Conservation (phyloP, 2,113 vertebrate species). For the Sceloporus tristichus region DNA sequence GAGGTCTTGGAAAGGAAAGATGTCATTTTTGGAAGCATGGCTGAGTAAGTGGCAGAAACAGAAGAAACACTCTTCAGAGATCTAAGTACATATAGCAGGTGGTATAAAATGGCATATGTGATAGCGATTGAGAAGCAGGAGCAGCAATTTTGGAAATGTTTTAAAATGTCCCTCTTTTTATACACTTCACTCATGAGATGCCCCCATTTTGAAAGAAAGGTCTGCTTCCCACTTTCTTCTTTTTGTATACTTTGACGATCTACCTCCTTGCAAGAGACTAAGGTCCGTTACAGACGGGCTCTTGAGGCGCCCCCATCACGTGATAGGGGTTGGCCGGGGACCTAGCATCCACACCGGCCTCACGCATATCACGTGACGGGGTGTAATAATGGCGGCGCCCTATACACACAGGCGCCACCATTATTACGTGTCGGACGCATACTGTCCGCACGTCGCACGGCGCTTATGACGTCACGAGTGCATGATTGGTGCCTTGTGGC, state of each 20-base stretch:
- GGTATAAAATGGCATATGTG: background rate
- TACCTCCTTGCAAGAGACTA: constrained; percentile 25
- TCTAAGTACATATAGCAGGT: background rate
- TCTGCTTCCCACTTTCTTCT: background rate
- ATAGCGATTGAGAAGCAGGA: background rate
- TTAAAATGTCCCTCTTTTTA: background rate
- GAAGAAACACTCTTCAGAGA: background rate
- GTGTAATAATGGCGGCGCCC: too few relatives aligned
- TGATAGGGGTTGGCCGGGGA: too few relatives aligned
- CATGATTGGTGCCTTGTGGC: too few relatives aligned
- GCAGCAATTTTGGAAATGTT: background rate
- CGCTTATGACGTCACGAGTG: too few relatives aligned
- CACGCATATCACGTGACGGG: too few relatives aligned
- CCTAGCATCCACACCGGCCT: too few relatives aligned
- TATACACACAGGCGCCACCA: too few relatives aligned
- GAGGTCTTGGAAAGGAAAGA: too few relatives aligned
- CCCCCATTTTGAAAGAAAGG: background rate
- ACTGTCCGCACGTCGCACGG: too few relatives aligned
- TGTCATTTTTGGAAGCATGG: background rate
- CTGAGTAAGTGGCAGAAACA: background rate
- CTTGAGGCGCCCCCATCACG: too few relatives aligned
- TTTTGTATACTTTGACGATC: constrained; percentile 30
- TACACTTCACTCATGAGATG: background rate
- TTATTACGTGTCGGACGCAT: too few relatives aligned
- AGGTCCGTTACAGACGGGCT: too few relatives aligned